phyloP scores from a whole-genome alignment of 2,797 vertebrate genomes.

The Antennarius maculatus region DNA sequence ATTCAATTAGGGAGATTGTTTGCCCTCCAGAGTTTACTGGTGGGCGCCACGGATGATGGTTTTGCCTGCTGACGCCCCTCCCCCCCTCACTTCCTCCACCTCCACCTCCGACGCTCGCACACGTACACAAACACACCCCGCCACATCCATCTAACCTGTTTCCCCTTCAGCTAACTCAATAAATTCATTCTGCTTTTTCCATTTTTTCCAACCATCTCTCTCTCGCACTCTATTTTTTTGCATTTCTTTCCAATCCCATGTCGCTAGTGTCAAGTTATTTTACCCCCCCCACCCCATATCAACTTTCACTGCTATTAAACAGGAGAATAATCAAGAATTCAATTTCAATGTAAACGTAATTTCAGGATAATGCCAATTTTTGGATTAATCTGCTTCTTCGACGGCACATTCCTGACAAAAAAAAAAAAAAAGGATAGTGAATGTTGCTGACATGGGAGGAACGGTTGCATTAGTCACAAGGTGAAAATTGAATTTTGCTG shows the following conservation, averaged over 20 bases:
- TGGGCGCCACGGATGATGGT: slow-evolving; percentile 60
- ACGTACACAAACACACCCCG: slow-evolving; percentile 10
- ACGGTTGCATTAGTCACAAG: slow-evolving; percentile 61
- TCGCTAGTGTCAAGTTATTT: no score
- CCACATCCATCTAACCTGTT: slow-evolving; percentile 26
- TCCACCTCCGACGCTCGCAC: neutral
- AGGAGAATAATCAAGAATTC: no score
- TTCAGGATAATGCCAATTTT: slow-evolving; percentile 50
- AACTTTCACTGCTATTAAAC: no score
- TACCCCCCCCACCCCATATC: no score
- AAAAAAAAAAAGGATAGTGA: slow-evolving; percentile 35
- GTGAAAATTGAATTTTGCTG: slow-evolving; percentile 65
- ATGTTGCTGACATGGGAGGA: slow-evolving; percentile 66
- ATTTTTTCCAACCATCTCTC: neutral
- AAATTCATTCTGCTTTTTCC: neutral
- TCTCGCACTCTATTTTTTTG: no score
- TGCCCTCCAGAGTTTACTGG: slow-evolving; percentile 69
- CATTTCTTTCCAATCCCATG: no score
- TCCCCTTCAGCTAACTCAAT: slow-evolving; percentile 25
- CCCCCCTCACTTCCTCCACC: neutral
- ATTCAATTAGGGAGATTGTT: slow-evolving; percentile 81
- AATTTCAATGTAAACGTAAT: neutral
- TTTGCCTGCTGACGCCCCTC: slow-evolving; percentile 36
- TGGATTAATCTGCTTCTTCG: slow-evolving; percentile 47
- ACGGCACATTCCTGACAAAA: slow-evolving; percentile 16